Conservation (phyloP, 2,888 invertebrate genomes). For the Drosophila testacea region DNA sequence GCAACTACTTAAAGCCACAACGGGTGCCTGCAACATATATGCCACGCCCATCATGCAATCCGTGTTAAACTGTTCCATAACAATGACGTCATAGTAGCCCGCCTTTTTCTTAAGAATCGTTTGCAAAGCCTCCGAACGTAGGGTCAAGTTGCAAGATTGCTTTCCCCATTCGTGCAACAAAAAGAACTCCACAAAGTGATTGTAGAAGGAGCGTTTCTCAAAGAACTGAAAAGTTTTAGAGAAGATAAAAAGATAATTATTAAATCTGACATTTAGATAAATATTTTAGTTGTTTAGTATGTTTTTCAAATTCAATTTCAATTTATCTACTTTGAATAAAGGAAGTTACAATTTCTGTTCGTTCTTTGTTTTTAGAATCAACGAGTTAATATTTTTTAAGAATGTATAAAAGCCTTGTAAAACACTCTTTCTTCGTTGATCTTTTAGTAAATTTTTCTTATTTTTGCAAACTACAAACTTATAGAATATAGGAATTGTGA, state of each 20-base stretch:
- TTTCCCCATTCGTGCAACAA: conserved; percentile 83
- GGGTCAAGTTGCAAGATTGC: conserved; percentile 80
- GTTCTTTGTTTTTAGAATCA: too few relatives aligned
- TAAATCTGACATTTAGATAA: too few relatives aligned
- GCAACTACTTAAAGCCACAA: conserved; percentile 86
- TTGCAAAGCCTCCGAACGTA: conserved; percentile 83
- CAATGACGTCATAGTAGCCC: conserved; percentile 88
- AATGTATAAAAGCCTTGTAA: too few relatives aligned
- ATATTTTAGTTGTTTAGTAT: too few relatives aligned
- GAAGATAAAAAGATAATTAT: not conserved
- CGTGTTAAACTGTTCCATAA: conserved; percentile 90
- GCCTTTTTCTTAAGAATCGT: conserved; percentile 84
- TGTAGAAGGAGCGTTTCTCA: conserved; percentile 80
- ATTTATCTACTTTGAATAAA: too few relatives aligned
- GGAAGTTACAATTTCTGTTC: too few relatives aligned
- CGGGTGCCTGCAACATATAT: conserved; percentile 88
- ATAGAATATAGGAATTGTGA: too few relatives aligned
- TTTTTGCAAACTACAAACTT: too few relatives aligned
- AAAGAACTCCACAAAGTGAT: conserved; percentile 82
- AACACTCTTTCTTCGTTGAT: too few relatives aligned
- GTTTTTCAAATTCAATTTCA: too few relatives aligned
- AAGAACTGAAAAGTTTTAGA: conserved; percentile 67
- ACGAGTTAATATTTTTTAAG: too few relatives aligned
- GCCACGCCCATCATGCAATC: conserved; percentile 90
- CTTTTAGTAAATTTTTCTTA: too few relatives aligned